These are phyloP conservation scores for Daubentonia madagascariensis DNA, from an alignment of 2,113 vertebrate species.

Conservation along the genomic window DNA sequence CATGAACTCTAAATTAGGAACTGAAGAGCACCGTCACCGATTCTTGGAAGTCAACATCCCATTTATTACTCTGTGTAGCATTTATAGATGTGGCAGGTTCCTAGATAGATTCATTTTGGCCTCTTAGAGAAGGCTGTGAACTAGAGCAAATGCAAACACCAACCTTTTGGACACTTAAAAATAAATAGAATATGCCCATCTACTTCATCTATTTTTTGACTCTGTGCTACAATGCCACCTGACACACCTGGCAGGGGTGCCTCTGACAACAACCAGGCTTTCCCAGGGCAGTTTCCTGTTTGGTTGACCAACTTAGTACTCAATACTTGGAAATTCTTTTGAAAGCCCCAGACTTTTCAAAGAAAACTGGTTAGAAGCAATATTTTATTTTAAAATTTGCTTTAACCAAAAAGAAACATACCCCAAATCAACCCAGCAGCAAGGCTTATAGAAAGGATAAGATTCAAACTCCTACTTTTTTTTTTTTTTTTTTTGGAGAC, in stretches of 20 bases:
- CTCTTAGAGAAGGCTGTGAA: conserved; percentile 27
- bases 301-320: background rate
- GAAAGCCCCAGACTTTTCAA: background rate
- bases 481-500: too few species aligned
- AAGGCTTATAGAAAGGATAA: background rate
- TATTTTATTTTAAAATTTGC: background rate
- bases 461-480: background rate
- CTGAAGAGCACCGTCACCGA: conserved; percentile 23
- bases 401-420: background rate
- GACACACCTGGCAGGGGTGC: background rate
- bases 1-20: conserved; percentile 45
- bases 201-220: background rate
- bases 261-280: background rate
- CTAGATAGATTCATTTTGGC: conserved; percentile 50
- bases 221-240: background rate
- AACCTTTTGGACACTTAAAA: conserved; percentile 30
- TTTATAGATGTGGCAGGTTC: conserved; percentile 40
- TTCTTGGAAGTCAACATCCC: conserved; percentile 33
- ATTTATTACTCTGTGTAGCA: conserved; percentile 47
- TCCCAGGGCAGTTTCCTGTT: background rate
- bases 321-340: background rate
- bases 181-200: background rate
- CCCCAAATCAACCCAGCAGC: background rate
- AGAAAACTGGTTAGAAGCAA: background rate
- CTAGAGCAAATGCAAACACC: background rate